Conservation (phyloP, 2,888 invertebrate species). For the Amphipoea oculea region DNA sequence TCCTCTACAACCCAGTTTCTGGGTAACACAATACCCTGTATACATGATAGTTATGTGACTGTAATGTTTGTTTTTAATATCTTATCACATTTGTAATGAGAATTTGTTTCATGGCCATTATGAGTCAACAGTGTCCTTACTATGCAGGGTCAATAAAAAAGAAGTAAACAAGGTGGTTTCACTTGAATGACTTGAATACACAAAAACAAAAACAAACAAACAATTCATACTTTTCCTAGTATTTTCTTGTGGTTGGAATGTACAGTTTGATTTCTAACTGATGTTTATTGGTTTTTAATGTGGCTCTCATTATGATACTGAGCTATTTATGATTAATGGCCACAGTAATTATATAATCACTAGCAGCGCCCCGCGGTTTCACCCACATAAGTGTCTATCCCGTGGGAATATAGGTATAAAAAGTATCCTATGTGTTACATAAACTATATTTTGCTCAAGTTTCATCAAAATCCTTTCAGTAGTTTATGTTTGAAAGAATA, state of each 20-base stretch:
- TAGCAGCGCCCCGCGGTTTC: background rate
- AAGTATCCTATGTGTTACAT: background rate
- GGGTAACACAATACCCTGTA: background rate
- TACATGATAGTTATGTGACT: background rate
- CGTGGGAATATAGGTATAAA: too few relatives aligned
- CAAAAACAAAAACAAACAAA: conserved; percentile 1
- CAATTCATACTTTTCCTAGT: conserved; percentile 13
- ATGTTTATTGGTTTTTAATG: conserved; percentile 11
- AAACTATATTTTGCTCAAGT: background rate
- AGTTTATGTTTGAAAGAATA: background rate
- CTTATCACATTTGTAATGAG: conserved; percentile 24
- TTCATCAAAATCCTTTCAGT: background rate
- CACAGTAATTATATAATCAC: background rate
- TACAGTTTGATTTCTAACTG: background rate
- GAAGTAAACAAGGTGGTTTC: conserved; percentile 27
- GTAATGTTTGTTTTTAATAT: conserved; percentile 27
- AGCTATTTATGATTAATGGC: background rate
- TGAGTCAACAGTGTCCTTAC: conserved; percentile 46
- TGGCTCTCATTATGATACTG: background rate
- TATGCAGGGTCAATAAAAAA: conserved; percentile 44
- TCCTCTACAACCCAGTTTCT: background rate
- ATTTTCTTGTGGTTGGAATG: conserved; percentile 6
- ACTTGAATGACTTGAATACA: conserved; percentile 33
- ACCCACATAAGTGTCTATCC: too few relatives aligned
- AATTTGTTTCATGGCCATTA: conserved; percentile 36